Evolutionary conservation across 2,888 invertebrate species (phyloP).

Genomic region (Lutraria lutraria): DNA sequence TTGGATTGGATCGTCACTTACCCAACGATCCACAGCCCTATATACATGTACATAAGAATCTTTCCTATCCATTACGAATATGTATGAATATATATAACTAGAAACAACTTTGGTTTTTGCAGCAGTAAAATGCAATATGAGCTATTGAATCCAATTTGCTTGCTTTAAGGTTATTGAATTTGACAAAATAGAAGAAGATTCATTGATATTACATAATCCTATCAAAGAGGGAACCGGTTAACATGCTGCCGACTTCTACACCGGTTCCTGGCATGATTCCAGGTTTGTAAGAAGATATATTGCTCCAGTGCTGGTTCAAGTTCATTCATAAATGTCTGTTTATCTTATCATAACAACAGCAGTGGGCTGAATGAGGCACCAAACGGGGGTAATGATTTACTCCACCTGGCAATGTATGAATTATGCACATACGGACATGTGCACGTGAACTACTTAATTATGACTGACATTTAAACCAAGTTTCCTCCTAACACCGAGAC

Average conservation of each 20-base stretch:
- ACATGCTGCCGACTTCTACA: constrained; percentile 24
- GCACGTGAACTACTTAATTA: constrained; percentile 23
- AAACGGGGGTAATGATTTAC: constrained; percentile 19
- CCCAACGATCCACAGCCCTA: too few species aligned
- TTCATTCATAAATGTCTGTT: constrained; percentile 63
- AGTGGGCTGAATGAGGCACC: constrained; percentile 29
- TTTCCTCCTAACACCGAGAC: not conserved
- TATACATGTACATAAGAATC: too few species aligned
- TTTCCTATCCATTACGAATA: too few species aligned
- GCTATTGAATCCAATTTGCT: too few species aligned
- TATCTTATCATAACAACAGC: constrained; percentile 53
- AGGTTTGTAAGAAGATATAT: constrained; percentile 46
- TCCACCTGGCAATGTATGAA: constrained; percentile 27
- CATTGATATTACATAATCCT: not conserved
- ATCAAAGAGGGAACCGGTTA: not conserved
- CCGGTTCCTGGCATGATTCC: constrained; percentile 35
- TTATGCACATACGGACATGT: not conserved
- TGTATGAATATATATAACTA: too few species aligned
- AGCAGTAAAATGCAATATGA: too few species aligned
- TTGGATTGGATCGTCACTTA: too few species aligned
- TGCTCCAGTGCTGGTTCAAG: constrained; percentile 33
- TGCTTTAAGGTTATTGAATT: too few species aligned
- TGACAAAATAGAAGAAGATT: not conserved
- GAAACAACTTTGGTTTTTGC: too few species aligned
- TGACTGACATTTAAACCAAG: constrained; percentile 13